Evolutionary conservation across 2,797 vertebrate genomes (phyloP).

Genomic region (Octomys mimax): DNA sequence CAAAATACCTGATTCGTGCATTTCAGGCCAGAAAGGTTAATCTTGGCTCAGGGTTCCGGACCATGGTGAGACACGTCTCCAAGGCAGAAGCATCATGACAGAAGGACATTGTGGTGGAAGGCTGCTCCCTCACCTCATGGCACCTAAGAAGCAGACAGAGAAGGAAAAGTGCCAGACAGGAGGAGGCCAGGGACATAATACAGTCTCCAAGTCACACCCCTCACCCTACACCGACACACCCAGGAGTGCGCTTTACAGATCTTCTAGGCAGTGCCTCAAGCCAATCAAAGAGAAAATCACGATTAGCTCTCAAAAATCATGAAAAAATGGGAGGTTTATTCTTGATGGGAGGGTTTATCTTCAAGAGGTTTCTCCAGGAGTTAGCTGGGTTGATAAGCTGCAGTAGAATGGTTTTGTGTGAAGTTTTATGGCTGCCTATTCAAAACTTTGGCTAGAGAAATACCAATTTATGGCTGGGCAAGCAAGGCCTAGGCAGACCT

Average conservation of each 20-base stretch:
- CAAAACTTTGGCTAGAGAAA: constrained; percentile 19
- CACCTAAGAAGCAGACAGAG: background rate
- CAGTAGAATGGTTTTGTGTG: background rate
- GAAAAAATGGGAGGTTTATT: background rate
- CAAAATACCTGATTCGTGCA: background rate
- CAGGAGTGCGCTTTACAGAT: background rate
- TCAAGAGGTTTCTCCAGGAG: background rate
- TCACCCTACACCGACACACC: background rate
- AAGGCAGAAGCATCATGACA: background rate
- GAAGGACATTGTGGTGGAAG: background rate
- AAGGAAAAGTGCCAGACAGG: background rate
- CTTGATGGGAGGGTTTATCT: background rate
- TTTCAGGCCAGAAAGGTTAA: background rate
- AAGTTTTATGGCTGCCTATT: background rate
- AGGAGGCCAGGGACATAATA: background rate
- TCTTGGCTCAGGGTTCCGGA: background rate
- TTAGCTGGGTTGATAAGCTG: background rate
- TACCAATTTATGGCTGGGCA: background rate
- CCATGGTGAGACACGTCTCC: background rate
- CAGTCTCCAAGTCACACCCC: background rate
- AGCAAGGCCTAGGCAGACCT: background rate
- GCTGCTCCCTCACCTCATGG: background rate
- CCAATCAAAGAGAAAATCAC: background rate
- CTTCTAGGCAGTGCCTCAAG: background rate
- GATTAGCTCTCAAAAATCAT: background rate